Percentiles rank a stretch among this genome's conserved stretches.
These are phyloP conservation scores for Apeltes quadracus DNA, from an alignment of 2,113 vertebrate genomes.

Conservation along the genomic window DNA sequence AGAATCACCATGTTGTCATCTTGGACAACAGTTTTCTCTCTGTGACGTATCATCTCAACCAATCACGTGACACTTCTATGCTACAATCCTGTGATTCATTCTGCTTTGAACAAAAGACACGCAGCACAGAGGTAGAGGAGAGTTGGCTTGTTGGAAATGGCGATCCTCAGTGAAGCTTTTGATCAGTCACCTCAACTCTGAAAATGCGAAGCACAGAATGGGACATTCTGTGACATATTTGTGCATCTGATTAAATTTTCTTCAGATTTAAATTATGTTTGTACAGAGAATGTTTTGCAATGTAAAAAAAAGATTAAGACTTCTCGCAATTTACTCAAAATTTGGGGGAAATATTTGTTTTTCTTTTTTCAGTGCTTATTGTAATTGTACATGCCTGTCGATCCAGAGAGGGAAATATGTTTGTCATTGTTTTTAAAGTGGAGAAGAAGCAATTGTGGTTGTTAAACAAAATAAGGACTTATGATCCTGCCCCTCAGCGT, in stretches of 20 bases:
- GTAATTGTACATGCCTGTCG: conserved; percentile 74
- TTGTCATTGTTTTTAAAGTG: conserved; percentile 57
- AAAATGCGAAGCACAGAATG: conserved; percentile 38
- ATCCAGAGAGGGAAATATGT: conserved; percentile 57
- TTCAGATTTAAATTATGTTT: conserved; percentile 70
- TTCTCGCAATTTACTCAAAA: conserved; percentile 51
- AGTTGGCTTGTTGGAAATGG: conserved; percentile 21
- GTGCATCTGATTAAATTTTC: conserved; percentile 67
- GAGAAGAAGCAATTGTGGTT: conserved; percentile 53
- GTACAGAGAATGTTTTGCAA: conserved; percentile 76
- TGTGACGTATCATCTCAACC: conserved; percentile 69
- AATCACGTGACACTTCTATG: conserved; percentile 63
- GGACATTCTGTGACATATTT: conserved; percentile 64
- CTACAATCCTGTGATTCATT: conserved; percentile 70
- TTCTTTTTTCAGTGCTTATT: conserved; percentile 70
- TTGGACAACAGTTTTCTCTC: conserved; percentile 52
- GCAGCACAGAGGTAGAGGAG: conserved; percentile 38
- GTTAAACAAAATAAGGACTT: conserved; percentile 63
- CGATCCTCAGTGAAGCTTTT: conserved; percentile 27
- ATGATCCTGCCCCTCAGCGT: conserved; percentile 56
- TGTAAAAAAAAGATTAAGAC: conserved; percentile 50
- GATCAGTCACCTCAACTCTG: conserved; percentile 22
- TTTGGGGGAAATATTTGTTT: conserved; percentile 23
- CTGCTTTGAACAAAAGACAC: conserved; percentile 59
- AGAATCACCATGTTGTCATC: conserved; percentile 43